Conservation (phyloP, 2,113 vertebrate genomes). For the Lepidiolamprologus cunningtoni region DNA sequence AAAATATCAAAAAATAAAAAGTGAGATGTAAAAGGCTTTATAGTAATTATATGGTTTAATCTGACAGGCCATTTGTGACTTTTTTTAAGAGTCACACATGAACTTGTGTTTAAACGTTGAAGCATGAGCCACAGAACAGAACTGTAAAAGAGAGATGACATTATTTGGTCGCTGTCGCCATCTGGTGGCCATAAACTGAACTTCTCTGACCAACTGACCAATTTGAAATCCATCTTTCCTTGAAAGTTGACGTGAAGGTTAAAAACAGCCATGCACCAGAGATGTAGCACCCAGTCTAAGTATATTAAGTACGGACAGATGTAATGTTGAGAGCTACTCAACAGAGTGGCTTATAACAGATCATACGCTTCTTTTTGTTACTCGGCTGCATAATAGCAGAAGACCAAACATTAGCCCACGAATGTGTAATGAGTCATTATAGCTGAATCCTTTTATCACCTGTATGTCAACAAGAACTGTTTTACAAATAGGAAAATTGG, state of each 20-base stretch:
- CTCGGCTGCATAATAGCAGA: background rate
- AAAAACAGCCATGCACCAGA: background rate
- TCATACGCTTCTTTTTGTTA: background rate
- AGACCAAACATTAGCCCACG: background rate
- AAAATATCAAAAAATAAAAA: background rate
- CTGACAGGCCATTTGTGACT: background rate
- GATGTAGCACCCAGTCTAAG: background rate
- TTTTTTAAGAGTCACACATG: background rate
- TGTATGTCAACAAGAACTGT: background rate
- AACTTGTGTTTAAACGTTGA: background rate
- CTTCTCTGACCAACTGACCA: background rate
- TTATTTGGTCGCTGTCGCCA: slow-evolving; percentile 21
- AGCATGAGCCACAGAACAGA: background rate
- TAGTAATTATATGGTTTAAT: background rate
- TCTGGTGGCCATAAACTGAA: slow-evolving; percentile 12
- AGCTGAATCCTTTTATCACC: background rate
- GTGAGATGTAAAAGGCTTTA: background rate
- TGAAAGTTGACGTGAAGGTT: background rate
- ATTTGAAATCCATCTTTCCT: background rate
- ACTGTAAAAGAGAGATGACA: background rate
- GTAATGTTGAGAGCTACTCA: background rate
- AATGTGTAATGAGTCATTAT: background rate
- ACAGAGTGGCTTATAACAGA: background rate
- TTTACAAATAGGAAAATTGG: background rate
- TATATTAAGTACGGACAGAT: background rate